A percentile compares a stretch with the other conserved stretches of the same genome.
phyloP scores from a whole-genome alignment of 2,888 invertebrate species.

The Polietes domitor region DNA sequence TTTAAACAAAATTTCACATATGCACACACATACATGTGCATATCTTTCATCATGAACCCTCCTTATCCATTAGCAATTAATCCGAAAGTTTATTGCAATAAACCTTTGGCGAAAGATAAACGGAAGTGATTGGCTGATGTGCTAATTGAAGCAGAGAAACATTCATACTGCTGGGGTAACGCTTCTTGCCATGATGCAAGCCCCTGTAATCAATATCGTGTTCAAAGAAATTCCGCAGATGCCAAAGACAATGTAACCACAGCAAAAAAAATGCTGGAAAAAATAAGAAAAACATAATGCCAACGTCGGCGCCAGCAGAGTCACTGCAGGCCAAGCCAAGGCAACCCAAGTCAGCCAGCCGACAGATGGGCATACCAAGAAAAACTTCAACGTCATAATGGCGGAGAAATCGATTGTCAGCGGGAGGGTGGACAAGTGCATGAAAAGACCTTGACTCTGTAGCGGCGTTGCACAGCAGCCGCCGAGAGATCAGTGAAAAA shows the following conservation, averaged over 20 bases:
- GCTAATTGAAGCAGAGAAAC: conserved; percentile 67
- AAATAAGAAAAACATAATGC: conserved; percentile 74
- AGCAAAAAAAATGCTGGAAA: conserved; percentile 39
- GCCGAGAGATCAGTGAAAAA: background rate
- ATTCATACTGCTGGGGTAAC: conserved; percentile 12
- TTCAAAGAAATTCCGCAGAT: conserved; percentile 39
- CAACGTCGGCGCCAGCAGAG: conserved; percentile 47
- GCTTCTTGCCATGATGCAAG: conserved; percentile 12
- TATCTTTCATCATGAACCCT: background rate
- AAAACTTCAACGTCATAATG: conserved; percentile 13
- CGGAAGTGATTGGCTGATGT: conserved; percentile 75
- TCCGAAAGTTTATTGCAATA: conserved; percentile 49
- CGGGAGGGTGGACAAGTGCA: conserved; percentile 14
- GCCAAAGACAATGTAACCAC: conserved; percentile 35
- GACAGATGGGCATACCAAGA: background rate
- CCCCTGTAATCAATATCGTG: conserved; percentile 41
- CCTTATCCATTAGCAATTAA: conserved; percentile 47
- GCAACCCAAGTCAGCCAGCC: too few species aligned
- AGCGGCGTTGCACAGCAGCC: background rate
- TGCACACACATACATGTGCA: too few species aligned
- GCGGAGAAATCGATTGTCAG: conserved; percentile 32
- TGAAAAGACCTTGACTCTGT: conserved; percentile 25
- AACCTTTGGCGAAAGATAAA: conserved; percentile 54
- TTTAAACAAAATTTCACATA: too few species aligned
- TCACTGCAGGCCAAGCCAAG: background rate